These are phyloP conservation scores for Drosophila peninsularis DNA, from an alignment of 2,888 invertebrate species.

Conservation along the genomic window DNA sequence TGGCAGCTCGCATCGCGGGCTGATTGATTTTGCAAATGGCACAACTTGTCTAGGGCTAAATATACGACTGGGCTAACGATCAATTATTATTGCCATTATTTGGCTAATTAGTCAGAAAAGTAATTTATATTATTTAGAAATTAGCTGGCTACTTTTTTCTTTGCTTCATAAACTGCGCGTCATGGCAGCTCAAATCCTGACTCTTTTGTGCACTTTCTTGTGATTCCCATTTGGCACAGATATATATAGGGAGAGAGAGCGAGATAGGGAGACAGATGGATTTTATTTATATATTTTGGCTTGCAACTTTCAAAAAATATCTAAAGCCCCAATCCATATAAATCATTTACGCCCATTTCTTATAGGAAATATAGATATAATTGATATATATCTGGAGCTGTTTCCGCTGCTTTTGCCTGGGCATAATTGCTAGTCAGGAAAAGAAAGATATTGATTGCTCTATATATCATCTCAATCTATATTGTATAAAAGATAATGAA, in stretches of 20 bases:
- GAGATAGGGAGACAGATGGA: no score
- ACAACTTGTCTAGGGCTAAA: constrained; percentile 7
- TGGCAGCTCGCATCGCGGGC: constrained; percentile 30
- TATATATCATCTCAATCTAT: background rate
- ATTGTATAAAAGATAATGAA: background rate
- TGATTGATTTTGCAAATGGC: constrained; percentile 44
- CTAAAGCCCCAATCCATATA: background rate
- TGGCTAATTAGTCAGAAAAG: constrained; percentile 12
- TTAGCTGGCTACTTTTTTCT: background rate
- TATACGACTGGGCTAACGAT: background rate
- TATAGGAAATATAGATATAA: constrained; percentile 12
- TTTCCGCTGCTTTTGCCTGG: constrained; percentile 9
- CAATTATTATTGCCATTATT: constrained; percentile 11
- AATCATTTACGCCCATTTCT: background rate
- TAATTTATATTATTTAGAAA: background rate
- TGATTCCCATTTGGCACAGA: background rate
- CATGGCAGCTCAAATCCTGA: background rate
- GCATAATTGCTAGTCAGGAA: background rate
- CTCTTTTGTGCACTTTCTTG: background rate
- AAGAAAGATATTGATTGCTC: background rate
- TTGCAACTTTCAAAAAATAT: constrained; percentile 2
- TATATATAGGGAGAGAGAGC: no score
- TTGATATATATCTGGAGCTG: constrained; percentile 3
- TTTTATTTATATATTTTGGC: background rate
- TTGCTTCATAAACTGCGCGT: background rate